phyloP scores from a whole-genome alignment of 2,888 invertebrate species.

The Prenolepis imparis region DNA sequence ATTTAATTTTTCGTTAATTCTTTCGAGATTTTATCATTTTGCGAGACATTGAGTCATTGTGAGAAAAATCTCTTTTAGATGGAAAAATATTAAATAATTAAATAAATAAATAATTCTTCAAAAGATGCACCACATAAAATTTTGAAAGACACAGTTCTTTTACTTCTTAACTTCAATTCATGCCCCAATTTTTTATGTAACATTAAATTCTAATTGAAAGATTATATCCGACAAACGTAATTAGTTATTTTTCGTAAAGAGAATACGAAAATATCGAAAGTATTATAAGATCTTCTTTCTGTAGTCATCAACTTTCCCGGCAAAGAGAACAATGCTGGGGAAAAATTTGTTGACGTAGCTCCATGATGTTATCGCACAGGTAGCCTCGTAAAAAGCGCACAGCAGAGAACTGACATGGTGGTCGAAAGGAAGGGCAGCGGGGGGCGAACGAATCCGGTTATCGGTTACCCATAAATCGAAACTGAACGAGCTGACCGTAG shows the following conservation, averaged over 20 bases:
- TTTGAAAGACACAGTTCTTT: not conserved
- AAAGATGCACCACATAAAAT: not conserved
- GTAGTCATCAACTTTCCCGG: constrained; percentile 33
- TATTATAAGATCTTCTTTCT: constrained; percentile 46
- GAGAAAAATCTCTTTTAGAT: not conserved
- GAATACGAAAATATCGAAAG: not conserved
- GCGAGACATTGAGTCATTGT: not conserved
- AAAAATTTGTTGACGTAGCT: constrained; percentile 65
- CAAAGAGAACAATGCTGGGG: constrained; percentile 34
- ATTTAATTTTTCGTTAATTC: not conserved
- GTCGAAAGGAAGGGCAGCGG: constrained; percentile 23
- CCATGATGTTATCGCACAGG: constrained; percentile 64
- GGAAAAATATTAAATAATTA: no score
- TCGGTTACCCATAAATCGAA: constrained; percentile 79
- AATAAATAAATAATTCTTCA: no score
- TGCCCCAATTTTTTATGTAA: not conserved
- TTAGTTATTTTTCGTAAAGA: not conserved
- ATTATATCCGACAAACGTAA: not conserved
- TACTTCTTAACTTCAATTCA: not conserved
- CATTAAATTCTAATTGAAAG: not conserved
- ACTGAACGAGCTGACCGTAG: constrained; percentile 75
- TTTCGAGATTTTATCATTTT: not conserved
- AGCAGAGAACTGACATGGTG: constrained; percentile 37
- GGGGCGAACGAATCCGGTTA: constrained; percentile 72
- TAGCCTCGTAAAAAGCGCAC: constrained; percentile 70